These are phyloP conservation scores for Phaethon lepturus DNA, from an alignment of 2,113 vertebrate genomes.

Conservation along the genomic window DNA sequence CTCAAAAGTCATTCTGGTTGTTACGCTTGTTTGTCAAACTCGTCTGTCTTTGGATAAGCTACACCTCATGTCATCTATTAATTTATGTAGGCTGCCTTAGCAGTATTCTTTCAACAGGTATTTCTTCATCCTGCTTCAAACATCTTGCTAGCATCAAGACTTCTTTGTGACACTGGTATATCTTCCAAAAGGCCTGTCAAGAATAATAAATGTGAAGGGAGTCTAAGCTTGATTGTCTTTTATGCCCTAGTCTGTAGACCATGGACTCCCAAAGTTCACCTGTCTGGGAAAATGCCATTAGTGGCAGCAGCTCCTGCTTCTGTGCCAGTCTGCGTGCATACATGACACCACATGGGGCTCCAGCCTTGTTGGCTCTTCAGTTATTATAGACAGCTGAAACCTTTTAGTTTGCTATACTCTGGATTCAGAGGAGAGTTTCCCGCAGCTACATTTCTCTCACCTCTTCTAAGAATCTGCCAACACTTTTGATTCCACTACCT, in stretches of 20 bases:
- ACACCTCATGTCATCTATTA: conserved; percentile 82
- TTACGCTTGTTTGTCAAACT: conserved; percentile 11
- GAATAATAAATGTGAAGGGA: not conserved
- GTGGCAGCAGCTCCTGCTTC: not conserved
- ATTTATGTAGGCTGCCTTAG: conserved; percentile 82
- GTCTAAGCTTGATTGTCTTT: not conserved
- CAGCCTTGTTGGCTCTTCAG: not conserved
- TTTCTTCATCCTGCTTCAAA: conserved; percentile 78
- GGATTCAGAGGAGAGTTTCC: not conserved
- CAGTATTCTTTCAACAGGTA: conserved; percentile 74
- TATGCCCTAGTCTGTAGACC: not conserved
- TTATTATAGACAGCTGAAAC: not conserved
- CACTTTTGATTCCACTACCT: not conserved
- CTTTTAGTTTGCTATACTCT: not conserved
- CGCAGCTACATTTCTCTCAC: not conserved
- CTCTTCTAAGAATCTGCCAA: not conserved
- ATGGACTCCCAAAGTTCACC: not conserved
- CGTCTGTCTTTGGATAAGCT: conserved; percentile 74
- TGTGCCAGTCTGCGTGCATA: fast-evolving
- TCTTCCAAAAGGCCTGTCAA: conserved; percentile 77
- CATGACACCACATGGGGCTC: not conserved
- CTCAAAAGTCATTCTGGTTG: not conserved
- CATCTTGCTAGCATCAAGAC: conserved; percentile 78
- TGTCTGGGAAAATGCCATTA: not conserved
- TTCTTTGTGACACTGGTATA: conserved; percentile 77